phyloP scores from a whole-genome alignment of 2,888 invertebrate species.

The Catocala fraxini region DNA sequence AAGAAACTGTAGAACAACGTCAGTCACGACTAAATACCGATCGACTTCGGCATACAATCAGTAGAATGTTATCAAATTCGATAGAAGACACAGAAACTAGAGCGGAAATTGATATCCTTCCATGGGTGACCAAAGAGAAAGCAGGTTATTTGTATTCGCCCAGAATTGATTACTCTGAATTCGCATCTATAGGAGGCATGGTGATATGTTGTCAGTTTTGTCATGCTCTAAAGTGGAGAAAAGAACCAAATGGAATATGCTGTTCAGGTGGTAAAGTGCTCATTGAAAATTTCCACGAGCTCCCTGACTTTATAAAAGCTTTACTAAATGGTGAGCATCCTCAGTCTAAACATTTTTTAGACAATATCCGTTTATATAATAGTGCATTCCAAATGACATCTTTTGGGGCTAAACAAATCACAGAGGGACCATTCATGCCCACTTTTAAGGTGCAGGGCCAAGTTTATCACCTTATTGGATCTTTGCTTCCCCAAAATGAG shows the following conservation, averaged over 20 bases:
- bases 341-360: conserved; percentile 7
- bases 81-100: too few relatives aligned
- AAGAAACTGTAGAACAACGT: too few relatives aligned
- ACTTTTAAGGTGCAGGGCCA: too few relatives aligned
- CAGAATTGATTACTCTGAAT: not conserved
- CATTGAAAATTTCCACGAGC: too few relatives aligned
- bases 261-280: not conserved
- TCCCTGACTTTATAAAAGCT: not conserved
- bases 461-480: too few relatives aligned
- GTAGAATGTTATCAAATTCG: not conserved
- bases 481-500: too few relatives aligned
- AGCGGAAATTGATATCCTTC: not conserved
- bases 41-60: too few relatives aligned
- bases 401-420: too few relatives aligned
- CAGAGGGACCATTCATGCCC: too few relatives aligned
- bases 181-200: not conserved
- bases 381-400: too few relatives aligned
- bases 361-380: conserved; percentile 4
- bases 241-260: conserved; percentile 2
- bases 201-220: conserved; percentile 4
- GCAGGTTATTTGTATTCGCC: conserved; percentile 1
- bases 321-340: conserved; percentile 2
- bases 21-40: too few relatives aligned
- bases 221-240: conserved; percentile 8
- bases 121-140: not conserved